Evolutionary conservation across 92 coral and sea anemone species (phyloP).

Genomic region (Porites evermanni): DNA sequence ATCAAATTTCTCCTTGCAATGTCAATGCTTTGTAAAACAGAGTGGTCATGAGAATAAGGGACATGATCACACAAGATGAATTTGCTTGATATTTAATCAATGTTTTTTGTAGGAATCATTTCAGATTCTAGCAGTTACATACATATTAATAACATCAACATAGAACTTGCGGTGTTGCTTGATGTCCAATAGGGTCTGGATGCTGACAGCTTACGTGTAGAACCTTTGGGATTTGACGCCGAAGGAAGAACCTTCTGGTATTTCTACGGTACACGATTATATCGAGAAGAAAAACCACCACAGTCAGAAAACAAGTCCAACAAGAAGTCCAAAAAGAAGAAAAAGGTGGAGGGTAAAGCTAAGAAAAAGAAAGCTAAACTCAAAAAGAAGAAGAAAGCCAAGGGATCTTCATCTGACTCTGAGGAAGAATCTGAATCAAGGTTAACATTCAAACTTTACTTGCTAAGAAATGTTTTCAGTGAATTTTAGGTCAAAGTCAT

Average conservation of each 20-base stretch:
- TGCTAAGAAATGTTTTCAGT: too few species aligned
- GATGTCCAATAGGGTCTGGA: slow-evolving; percentile 75
- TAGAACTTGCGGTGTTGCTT: neutral
- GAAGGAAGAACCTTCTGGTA: slow-evolving; percentile 90
- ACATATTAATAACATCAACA: neutral
- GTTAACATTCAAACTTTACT: neutral
- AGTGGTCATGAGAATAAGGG: too few species aligned
- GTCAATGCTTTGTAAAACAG: too few species aligned
- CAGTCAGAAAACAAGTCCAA: slow-evolving; percentile 75
- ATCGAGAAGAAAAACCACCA: slow-evolving; percentile 73
- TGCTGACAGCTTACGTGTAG: slow-evolving; percentile 97
- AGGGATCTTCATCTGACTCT: slow-evolving; percentile 79
- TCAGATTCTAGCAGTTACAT: neutral
- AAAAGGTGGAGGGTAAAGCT: slow-evolving; percentile 69
- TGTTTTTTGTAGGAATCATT: too few species aligned
- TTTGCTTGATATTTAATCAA: too few species aligned
- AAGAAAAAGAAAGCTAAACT: slow-evolving; percentile 78
- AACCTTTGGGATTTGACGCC: slow-evolving; percentile 92
- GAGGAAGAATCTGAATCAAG: slow-evolving; percentile 65
- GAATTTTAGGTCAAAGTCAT: neutral
- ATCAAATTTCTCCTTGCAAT: neutral
- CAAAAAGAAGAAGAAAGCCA: slow-evolving; percentile 76
- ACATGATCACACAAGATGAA: too few species aligned
- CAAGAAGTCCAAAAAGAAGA: slow-evolving; percentile 75
- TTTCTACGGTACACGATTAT: slow-evolving; percentile 94